Conservation (phyloP, 2,888 invertebrate genomes). For the Mesorhabditis belari region DNA sequence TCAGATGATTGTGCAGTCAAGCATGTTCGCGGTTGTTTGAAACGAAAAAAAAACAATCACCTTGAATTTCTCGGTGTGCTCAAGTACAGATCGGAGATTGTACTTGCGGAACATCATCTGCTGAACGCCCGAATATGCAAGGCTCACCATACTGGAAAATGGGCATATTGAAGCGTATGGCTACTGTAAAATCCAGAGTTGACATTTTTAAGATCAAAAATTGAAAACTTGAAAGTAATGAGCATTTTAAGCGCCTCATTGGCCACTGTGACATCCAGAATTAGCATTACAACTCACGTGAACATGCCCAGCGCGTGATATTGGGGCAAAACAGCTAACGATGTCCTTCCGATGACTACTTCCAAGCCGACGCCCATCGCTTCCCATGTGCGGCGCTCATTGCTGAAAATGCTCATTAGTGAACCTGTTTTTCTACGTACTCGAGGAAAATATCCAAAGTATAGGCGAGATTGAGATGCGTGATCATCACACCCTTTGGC, state of each 20-base stretch:
- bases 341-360: neutral
- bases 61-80: constrained; percentile 10
- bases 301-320: constrained; percentile 40
- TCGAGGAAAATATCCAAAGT: neutral
- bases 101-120: neutral
- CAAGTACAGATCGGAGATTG: neutral
- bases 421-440: too few relatives aligned
- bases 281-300: neutral
- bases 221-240: too few relatives aligned
- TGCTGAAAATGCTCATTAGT: neutral
- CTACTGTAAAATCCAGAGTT: too few relatives aligned
- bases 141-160: neutral
- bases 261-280: too few relatives aligned
- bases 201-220: too few relatives aligned
- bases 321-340: constrained; percentile 18
- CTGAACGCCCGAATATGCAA: neutral
- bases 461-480: constrained; percentile 20
- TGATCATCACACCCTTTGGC: constrained; percentile 25
- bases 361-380: neutral
- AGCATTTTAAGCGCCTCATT: neutral
- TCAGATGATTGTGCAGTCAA: too few relatives aligned
- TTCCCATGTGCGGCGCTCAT: neutral
- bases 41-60: too few relatives aligned
- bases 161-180: too few relatives aligned
- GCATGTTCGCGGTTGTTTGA: too few relatives aligned